Evolutionary conservation across 2,888 invertebrate species (phyloP), one percentile per base, ranked within the genome.

Genomic region (Parnassius smintheus): DNA sequence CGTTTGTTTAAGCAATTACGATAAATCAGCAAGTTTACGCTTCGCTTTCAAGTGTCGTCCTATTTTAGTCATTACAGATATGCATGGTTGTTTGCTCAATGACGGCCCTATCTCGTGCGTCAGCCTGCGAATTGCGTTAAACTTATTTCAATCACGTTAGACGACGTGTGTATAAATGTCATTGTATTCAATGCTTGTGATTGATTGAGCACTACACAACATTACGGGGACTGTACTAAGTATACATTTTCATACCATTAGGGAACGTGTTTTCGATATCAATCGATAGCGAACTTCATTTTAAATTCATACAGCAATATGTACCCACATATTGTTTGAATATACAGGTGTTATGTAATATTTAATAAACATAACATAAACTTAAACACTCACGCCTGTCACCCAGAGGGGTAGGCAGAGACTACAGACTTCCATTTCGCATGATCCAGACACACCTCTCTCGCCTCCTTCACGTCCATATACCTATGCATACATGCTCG

Each of bases 51-150:
- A 76, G 74, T 77, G 76, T 76, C 74, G 75, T 79, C 79, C 84
- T 81, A 82, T 83, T 85, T 86, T 80, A 80, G 81, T 71, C 68
- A 72, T 70, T 70, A 68, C 67, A 70, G 77, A 74, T 75, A 73
- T 8, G 42, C 51, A 51, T 35, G 72, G 75, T 70, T 72, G 71
- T 75, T 77, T 81, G 81, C 80, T 85, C 83, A 83, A 81, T 81
- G 84, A 76, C 78, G 77, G 72, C 69, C 68, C 74, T 79, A 77
- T 77, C 78, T 79, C 74, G 75, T 83, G 84, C 85, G 85, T 83
- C 84, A 85, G 44, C 13, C 13, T 50, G 49, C 18, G 74, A 71
- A 69, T 70, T 65, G 62, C 68, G 72, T 74, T 72, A 70, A 68
- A 68, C 75, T 73, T 85, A 85, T 85, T 83, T 83, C 70, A 68